Percentiles rank a stretch among this genome's conserved stretches.
Conservation (phyloP, 2,113 vertebrate genomes). For the Mesocricetus auratus region DNA sequence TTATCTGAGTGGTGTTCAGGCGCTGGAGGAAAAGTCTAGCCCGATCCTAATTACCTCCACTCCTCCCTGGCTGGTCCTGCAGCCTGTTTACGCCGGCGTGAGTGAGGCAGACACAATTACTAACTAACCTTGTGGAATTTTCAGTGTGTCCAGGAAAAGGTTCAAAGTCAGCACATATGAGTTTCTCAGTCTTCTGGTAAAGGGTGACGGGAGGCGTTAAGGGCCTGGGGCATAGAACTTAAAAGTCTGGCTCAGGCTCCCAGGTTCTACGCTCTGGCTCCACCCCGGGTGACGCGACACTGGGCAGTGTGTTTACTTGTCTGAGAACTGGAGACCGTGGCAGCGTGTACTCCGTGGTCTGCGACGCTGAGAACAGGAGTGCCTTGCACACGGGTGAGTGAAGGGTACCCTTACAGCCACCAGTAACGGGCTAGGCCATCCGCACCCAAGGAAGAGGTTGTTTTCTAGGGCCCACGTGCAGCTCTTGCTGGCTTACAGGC, state of each 20-base stretch:
- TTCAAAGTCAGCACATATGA: neutral
- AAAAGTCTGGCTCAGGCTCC: neutral
- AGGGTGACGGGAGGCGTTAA: neutral
- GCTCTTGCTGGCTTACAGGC: neutral
- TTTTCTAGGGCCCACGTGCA: neutral
- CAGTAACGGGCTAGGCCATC: neutral
- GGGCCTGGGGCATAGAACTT: neutral
- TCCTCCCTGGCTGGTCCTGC: neutral
- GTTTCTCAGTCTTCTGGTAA: neutral
- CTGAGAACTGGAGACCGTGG: neutral
- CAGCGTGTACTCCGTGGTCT: neutral
- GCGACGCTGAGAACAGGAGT: neutral
- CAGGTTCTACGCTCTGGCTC: neutral
- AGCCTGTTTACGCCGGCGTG: conserved; percentile 40
- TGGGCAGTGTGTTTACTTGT: neutral
- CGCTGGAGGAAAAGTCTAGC: conserved; percentile 60
- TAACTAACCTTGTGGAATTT: neutral
- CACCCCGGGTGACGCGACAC: neutral
- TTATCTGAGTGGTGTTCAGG: conserved; percentile 71
- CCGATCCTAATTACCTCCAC: conserved; percentile 53
- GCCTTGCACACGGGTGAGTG: neutral
- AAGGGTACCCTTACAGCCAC: neutral
- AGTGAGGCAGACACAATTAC: neutral
- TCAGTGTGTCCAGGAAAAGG: neutral
- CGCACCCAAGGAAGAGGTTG: neutral